Base-by-base conservation (phyloP, 2,797 vertebrate genomes). In the Poeciliopsis presidionis region DNA sequence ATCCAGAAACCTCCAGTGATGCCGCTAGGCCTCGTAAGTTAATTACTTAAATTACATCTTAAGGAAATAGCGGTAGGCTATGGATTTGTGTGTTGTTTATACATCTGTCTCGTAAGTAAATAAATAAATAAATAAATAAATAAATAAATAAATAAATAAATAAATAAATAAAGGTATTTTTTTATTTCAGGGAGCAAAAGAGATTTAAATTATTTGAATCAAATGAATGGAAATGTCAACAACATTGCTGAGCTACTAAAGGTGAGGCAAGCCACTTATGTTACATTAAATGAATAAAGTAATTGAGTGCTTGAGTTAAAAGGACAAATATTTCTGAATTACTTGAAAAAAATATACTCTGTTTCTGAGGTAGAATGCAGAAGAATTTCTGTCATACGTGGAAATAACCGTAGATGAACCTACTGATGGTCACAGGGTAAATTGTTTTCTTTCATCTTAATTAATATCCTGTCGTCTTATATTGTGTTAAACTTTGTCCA, bases 151-250 rank as follows among this genome's bases (percentile, higher is more conserved):
- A 70, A 69, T 41, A 22, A 12, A 39, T 39, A 65, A 67, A 39
- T 43, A 43, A 43, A 63, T 39, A 65, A 67, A 39, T 41, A 20
- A 22, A 41, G 69, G 43, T 30, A 47, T 7, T 73, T 82, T 73
- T 82, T 73, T 14, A 72, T 88, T 86, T 59, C 75, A 94, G 92
- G 91, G 4, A 16, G 14, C 41, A 90, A 75, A 74, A 90, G 91
- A 46, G 0, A 0, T 13, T 0, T 6, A 14, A 0, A 2, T 5
- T 0, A 0, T 22, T 22, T 51, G 49, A 0, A 22, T 22, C 7
- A 51, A 51, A 51, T 51, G 49, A 12, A 84, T 83, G 74, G 0
- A 46, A 0, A 2, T 20, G 0, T 53, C 7, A 0, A 0, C 30
- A 0, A 79, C 3, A 90, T 91, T 46, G 0, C 0, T 0, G 0